Conservation (phyloP, 2,888 invertebrate species). For the Steromphala cineraria region DNA sequence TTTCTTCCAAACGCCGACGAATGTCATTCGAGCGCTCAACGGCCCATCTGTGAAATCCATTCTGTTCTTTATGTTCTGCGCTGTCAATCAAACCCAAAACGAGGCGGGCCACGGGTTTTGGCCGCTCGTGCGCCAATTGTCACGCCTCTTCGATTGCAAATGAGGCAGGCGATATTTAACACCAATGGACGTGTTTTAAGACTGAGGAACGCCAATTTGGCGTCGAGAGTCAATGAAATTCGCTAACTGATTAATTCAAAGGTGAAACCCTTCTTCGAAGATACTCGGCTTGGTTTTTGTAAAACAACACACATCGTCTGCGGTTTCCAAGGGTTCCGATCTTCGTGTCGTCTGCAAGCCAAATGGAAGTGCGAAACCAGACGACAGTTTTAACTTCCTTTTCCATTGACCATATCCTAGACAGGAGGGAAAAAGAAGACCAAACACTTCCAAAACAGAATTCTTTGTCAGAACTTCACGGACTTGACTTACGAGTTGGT, state of each 20-base stretch:
- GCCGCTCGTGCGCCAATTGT: constrained; percentile 15
- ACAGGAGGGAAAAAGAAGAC: constrained; percentile 1
- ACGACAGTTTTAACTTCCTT: constrained; percentile 10
- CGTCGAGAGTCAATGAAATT: constrained; percentile 10
- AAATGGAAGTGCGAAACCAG: constrained; percentile 11
- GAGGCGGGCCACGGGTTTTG: constrained; percentile 7
- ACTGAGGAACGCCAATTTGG: constrained; percentile 4
- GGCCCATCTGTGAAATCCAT: constrained; percentile 2
- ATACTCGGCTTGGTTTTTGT: not conserved
- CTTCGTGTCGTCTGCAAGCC: not conserved
- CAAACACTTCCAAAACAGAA: not conserved
- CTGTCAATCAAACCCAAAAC: constrained; percentile 19
- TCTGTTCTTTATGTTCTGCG: not conserved
- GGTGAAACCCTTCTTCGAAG: not conserved
- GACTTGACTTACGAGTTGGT: not conserved
- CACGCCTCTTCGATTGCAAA: constrained; percentile 14
- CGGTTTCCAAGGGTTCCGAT: not conserved
- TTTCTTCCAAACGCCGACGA: not conserved
- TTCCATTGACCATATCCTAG: constrained; percentile 10
- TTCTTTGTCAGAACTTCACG: not conserved
- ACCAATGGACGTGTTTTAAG: constrained; percentile 9
- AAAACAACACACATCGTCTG: not conserved
- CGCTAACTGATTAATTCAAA: not conserved
- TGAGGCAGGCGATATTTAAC: constrained; percentile 19
- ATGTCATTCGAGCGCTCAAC: constrained; percentile 17